Evolutionary conservation across 2,113 vertebrate species (phyloP), one percentile per base, ranked within the genome.

Genomic region (Peromyscus leucopus): DNA sequence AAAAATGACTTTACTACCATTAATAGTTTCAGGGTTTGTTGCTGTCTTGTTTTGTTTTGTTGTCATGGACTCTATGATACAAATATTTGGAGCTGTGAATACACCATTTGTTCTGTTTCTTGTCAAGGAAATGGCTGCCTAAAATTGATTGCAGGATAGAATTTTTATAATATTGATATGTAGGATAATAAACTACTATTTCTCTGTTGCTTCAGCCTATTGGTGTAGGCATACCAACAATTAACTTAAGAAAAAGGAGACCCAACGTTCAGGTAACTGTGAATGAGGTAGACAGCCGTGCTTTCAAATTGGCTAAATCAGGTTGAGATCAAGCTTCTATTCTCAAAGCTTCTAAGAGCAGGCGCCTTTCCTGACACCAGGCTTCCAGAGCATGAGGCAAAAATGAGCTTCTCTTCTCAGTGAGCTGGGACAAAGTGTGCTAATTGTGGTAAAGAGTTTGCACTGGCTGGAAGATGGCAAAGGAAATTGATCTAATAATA

Each of bases 171-270:
- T 94, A 39, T 51, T 82, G n/a, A 16, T 26, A 71, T 87, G 36
- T 90, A 94, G 96, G 96, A 93, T 97, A 97, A 97, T 97, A 92
- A 98, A 98, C 98, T 97, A 88, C 78, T 96, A 51, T 98, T 98
- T 98, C 98, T 98, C 97, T 99, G 96, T 99, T 98, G 98, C 99
- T 98, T 98, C 96, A 99, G 99, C 98, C 98, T 98, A 98, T 99
- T 99, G 99, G 99, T 98, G 97, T 99, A 98, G 99, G 98, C 98
- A 99, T 98, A 98, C 99, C 99, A 97, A 99, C 98, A 98, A 85
- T 99, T 98, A 99, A 99, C 94, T 98, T 99, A 97, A 99, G 98
- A 97, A 98, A 99, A 98, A 99, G 98, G 98, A 98, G 98, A 98
- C 99, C 99, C 93, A 93, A 98, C 98, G 96, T 98, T 78, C 99